Percentiles rank a stretch among this genome's conserved stretches.
These are phyloP conservation scores for Marmota flaviventris DNA, from an alignment of 2,113 vertebrate genomes.

Conservation along the genomic window DNA sequence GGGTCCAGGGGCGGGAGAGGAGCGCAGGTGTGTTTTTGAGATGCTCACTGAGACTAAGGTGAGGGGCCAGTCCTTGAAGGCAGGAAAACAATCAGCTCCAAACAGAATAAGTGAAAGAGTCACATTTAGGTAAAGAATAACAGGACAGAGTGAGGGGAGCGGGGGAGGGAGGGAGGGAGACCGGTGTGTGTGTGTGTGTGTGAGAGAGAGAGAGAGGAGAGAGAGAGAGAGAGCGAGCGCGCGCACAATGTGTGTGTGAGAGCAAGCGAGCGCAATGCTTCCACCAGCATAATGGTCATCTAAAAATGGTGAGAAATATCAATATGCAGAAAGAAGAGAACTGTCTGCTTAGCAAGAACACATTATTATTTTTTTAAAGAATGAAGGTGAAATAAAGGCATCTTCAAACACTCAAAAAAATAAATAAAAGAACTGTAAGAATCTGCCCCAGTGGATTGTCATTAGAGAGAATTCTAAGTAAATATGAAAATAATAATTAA, in stretches of 20 bases:
- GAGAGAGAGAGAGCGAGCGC: rapidly evolving
- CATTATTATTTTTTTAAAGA: not conserved
- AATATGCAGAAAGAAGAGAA: not conserved
- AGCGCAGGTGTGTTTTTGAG: rapidly evolving
- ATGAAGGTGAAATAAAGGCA: not conserved
- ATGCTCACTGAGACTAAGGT: not conserved
- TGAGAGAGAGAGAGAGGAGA: not conserved
- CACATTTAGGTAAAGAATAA: not conserved
- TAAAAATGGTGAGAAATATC: not conserved
- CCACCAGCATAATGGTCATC: not conserved
- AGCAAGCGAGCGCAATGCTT: not conserved
- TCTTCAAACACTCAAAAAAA: not conserved
- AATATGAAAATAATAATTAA: not conserved
- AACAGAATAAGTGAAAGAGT: not conserved
- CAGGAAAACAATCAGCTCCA: not conserved
- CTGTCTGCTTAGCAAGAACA: not conserved
- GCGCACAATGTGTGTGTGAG: no score
- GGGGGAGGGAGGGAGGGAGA: not conserved
- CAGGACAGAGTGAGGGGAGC: not conserved
- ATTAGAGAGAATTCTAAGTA: not conserved
- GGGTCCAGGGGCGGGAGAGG: not conserved
- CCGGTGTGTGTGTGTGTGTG: no score
- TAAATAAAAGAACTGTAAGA: not conserved
- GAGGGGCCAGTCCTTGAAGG: not conserved
- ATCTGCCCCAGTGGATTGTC: not conserved